These are phyloP conservation scores for Centropyge bicolor DNA, from an alignment of 2,797 vertebrate genomes.

Conservation along the genomic window DNA sequence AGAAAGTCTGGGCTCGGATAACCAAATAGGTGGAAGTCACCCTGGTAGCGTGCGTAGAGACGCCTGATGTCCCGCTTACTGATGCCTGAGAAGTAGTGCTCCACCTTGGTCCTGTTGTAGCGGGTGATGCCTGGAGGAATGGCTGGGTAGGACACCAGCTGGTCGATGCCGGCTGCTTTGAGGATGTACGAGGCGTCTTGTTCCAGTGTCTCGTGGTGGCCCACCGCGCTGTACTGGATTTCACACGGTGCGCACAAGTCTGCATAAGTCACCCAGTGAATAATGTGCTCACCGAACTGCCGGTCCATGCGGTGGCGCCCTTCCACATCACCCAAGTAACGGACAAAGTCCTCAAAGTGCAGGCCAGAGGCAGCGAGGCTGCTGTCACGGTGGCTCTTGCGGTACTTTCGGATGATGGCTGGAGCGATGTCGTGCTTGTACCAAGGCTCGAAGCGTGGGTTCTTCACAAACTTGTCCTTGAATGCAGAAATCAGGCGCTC, in stretches of 20 bases:
- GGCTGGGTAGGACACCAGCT: conserved; percentile 93
- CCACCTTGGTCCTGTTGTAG: conserved; percentile 96
- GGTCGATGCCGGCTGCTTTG: conserved; percentile 89
- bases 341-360: conserved; percentile 97
- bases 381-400: conserved; percentile 87
- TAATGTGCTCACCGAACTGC: conserved; percentile 95
- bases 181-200: conserved; percentile 93
- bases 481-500: conserved; percentile 97
- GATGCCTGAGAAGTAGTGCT: conserved; percentile 93
- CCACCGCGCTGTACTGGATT: conserved; percentile 91
- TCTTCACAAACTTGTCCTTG: conserved; percentile 98
- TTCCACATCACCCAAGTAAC: conserved; percentile 92
- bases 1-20: conserved; percentile 94
- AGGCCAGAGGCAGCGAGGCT: conserved; percentile 85
- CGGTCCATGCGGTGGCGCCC: conserved; percentile 91
- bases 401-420: conserved; percentile 94
- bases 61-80: conserved; percentile 92
- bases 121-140: conserved; percentile 95
- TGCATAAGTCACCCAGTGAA: conserved; percentile 96
- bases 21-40: conserved; percentile 95
- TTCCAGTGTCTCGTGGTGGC: conserved; percentile 97
- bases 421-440: conserved; percentile 97
- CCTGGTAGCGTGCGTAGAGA: conserved; percentile 91
- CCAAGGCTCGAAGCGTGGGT: conserved; percentile 98
- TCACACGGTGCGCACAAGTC: conserved; percentile 96